These are phyloP conservation scores for Propithecus coquereli DNA, from an alignment of 2,113 vertebrate species.

Conservation along the genomic window DNA sequence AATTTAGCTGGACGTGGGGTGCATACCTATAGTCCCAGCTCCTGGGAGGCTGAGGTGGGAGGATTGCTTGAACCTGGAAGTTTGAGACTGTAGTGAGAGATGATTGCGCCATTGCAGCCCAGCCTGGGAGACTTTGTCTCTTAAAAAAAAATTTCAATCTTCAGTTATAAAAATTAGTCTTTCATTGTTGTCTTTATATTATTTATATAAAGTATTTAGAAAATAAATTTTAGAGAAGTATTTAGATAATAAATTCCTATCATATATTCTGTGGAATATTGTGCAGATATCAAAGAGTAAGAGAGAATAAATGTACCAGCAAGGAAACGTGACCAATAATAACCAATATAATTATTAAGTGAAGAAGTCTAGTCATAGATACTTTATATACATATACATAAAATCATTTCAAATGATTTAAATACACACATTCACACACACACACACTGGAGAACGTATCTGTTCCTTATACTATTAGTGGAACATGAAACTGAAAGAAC, in stretches of 20 bases:
- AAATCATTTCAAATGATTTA: neutral
- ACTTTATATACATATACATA: neutral
- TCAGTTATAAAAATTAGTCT: neutral
- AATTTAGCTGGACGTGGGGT: too few relatives aligned
- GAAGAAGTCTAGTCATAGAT: neutral
- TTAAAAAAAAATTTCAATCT: slow-evolving; percentile 1
- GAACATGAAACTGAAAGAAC: neutral
- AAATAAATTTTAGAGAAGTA: neutral
- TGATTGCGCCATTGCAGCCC: too few relatives aligned
- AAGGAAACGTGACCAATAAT: neutral
- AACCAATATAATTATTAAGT: neutral
- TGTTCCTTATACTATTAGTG: neutral
- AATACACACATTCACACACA: neutral
- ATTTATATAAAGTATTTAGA: neutral
- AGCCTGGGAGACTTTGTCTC: neutral
- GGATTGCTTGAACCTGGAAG: too few relatives aligned
- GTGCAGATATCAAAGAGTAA: neutral
- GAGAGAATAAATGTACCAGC: neutral
- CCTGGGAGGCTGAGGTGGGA: too few relatives aligned
- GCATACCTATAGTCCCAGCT: too few relatives aligned
- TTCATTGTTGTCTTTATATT: neutral
- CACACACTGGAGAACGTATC: neutral
- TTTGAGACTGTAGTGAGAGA: too few relatives aligned
- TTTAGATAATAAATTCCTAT: neutral
- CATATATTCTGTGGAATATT: neutral